Conservation (phyloP, 2,797 vertebrate genomes). For the Hephaestus fuliginosus region DNA sequence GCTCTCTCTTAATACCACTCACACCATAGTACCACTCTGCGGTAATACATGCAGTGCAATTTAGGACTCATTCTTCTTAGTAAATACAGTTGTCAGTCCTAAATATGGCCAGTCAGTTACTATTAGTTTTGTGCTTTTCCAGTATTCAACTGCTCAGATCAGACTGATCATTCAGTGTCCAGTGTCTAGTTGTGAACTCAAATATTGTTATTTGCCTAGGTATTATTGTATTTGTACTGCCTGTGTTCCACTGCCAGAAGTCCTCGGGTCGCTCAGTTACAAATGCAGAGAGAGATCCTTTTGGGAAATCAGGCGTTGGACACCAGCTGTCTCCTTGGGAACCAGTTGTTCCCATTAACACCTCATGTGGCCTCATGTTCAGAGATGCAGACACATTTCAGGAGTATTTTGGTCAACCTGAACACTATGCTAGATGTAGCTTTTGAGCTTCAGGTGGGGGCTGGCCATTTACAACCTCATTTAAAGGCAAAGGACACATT, state of each 20-base stretch:
- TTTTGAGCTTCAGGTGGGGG: not conserved
- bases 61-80: not conserved
- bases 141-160: not conserved
- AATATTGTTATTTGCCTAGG: not conserved
- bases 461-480: not conserved
- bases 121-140: not conserved
- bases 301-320: slow-evolving; percentile 56
- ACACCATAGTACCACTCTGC: not conserved
- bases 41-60: not conserved
- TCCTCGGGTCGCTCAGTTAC: slow-evolving; percentile 11
- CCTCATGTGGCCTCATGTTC: slow-evolving; percentile 22
- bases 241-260: not conserved
- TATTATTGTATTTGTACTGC: not conserved
- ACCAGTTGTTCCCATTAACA: slow-evolving; percentile 35
- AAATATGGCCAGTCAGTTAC: not conserved
- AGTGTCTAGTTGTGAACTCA: not conserved
- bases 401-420: slow-evolving; percentile 24
- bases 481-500: not conserved
- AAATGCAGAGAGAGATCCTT: slow-evolving; percentile 15
- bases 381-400: not conserved
- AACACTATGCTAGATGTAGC: not conserved
- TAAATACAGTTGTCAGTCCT: slow-evolving; percentile 8
- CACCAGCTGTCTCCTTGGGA: slow-evolving; percentile 58
- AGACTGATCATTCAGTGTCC: not conserved
- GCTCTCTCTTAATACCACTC: slow-evolving; percentile 19